phyloP scores from a whole-genome alignment of 2,888 invertebrate genomes.

The Leptinotarsa tumamoca region DNA sequence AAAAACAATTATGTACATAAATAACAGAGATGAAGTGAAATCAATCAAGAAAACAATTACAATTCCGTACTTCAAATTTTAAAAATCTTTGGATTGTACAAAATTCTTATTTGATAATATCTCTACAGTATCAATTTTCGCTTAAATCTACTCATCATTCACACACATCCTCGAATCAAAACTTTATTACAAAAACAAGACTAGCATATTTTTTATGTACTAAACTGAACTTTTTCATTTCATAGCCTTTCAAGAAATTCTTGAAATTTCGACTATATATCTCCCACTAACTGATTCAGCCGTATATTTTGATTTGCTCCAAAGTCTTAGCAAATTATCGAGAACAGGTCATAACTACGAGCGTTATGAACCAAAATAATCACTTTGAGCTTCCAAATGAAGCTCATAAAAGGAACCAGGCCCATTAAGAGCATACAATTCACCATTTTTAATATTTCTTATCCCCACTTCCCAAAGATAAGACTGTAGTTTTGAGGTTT shows the following conservation, averaged over 20 bases:
- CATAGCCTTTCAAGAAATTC: background rate
- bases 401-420: too few species aligned
- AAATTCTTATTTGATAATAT: constrained; percentile 54
- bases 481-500: too few species aligned
- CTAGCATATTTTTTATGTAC: constrained; percentile 55
- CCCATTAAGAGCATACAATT: too few species aligned
- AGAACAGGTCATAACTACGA: background rate
- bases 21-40: constrained; percentile 41
- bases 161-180: constrained; percentile 49
- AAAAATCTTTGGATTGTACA: constrained; percentile 66
- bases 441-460: too few species aligned
- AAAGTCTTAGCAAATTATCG: background rate
- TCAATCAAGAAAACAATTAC: constrained; percentile 39
- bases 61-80: constrained; percentile 48
- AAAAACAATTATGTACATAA: constrained; percentile 31
- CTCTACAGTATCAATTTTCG: constrained; percentile 53
- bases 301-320: background rate
- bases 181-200: constrained; percentile 59
- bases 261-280: background rate
- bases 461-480: too few species aligned
- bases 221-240: constrained; percentile 21
- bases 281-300: background rate
- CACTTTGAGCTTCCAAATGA: background rate
- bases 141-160: constrained; percentile 53
- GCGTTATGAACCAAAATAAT: background rate